These are phyloP conservation scores for Phocoena phocoena DNA, from an alignment of 2,113 vertebrate species.

Conservation along the genomic window DNA sequence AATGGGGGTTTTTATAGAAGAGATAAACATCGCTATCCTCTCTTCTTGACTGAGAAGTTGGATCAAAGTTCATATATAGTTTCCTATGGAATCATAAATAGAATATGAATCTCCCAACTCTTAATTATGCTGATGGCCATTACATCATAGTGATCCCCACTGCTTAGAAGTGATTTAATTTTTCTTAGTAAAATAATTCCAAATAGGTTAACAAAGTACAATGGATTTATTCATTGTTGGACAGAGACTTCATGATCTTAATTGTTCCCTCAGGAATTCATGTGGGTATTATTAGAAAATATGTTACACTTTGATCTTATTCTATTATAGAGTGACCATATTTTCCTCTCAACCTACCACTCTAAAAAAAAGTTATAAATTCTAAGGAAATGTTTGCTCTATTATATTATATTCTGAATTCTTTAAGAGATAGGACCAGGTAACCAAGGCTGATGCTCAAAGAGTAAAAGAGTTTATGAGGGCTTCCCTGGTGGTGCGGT, in stretches of 20 bases:
- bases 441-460: not conserved
- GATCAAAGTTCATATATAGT: not conserved
- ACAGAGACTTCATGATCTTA: not conserved
- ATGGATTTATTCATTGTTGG: slow-evolving; percentile 10
- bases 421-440: not conserved
- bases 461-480: not conserved
- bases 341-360: not conserved
- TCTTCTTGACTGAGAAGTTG: not conserved
- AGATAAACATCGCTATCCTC: not conserved
- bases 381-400: not conserved
- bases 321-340: not conserved
- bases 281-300: not conserved
- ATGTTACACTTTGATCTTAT: not conserved
- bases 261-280: not conserved
- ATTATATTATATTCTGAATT: not conserved
- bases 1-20: not conserved
- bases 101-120: not conserved
- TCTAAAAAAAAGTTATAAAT: not conserved
- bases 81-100: not conserved
- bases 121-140: not conserved
- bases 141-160: not conserved
- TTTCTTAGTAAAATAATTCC: slow-evolving; percentile 26
- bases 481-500: too few species aligned
- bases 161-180: slow-evolving; percentile 32
- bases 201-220: not conserved